Evolutionary conservation across 2,888 invertebrate genomes (phyloP), one percentile per base, ranked within the genome.

Genomic region (Lasioglossum marginatum): DNA sequence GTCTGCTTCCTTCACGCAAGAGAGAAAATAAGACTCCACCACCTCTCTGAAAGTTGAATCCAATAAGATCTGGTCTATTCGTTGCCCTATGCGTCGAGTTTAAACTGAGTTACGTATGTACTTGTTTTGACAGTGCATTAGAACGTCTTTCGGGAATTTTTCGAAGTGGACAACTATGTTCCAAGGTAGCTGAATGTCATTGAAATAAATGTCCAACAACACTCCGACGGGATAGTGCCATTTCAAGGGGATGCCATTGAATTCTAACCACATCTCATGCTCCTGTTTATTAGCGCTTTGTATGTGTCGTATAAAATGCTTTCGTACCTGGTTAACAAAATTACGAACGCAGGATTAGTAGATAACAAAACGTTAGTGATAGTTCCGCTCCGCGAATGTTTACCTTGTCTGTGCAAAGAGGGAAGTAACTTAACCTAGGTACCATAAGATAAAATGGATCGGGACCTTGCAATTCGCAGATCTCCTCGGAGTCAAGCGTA

Each of bases 1-100:
- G 96, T 99, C 99, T 1, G 99, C 99, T 96, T 99, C 99, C 95
- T 99, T 99, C 14, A 99, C 96, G 88, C 98, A 98, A 34, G 99
- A 98, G 97, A 99, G 97, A 95, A 98, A 99, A 95, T 99, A 97
- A 4, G 99, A 97, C 95, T 99, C 99, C 27, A 99, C 97, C 23
- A 97, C 96, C 95, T 99, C 99, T 95, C 98, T 98, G 93, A 79
- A 96, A 95, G 45, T 57, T 23, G 16, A 78, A 43, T 19, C 27
- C 12, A 10, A 40, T 77, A 2, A 40, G 63, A 45, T 76, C 8
- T 0, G 14, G 23, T 1, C n/a, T 74, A 12, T 27, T 43, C 23
- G 0, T n/a, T 6, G 1, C 0, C 10, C 3, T 2, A 14, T 27
- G 12, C 37, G 57, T 34, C 5, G 2, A 16, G 16, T 40, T 68